Base-by-base conservation (phyloP, 2,888 invertebrate species). In the Campopleginae sp. region DNA sequence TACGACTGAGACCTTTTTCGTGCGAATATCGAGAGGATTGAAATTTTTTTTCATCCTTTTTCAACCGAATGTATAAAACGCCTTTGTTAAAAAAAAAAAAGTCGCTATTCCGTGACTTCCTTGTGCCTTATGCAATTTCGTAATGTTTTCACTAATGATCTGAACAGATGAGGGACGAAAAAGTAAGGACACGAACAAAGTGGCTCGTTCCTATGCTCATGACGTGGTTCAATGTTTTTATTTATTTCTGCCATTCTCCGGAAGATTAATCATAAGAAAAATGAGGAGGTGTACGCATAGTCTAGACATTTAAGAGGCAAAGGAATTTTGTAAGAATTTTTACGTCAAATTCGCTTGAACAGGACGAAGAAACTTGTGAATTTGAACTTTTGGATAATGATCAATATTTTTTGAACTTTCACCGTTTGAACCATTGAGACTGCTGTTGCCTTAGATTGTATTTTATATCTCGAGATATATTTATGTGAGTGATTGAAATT, bases 351-450 rank as follows among this genome's bases (percentile, higher is more conserved):
- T 48, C 33, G 23, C 33, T 6, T 8, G 19, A 82, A 66, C 44
- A 66, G 63, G 68, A 54, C 51, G 33, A 33, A 80, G 72, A 70
- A 74, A 81, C 51, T 80, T 68, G 63, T 80, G 51, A 58, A 78
- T 81, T 58, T 14, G 54, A 74, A 76, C 74, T 71, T 76, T 82
- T 85, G 38, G 87, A 82, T 74, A n/a, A 74, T 76, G 85, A 89
- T 78, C 76, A 80, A 89, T 91, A 90, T 91, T 90, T 91, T 90
- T 90, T 84, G 90, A 91, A 23, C 58, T 90, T 85, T 86, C 86
- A 89, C 80, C 86, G 86, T 87, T 87, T 88, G 84, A 86, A 86
- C 74, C 58, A 77, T 85, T 89, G 88, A 90, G 90, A 90, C 90
- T 91, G 90, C 58, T 65, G 76, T 79, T 90, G 89, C 90, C 90